phyloP scores from a whole-genome alignment of 1,140 invertebrate genomes.

The Drosophila funebris region DNA sequence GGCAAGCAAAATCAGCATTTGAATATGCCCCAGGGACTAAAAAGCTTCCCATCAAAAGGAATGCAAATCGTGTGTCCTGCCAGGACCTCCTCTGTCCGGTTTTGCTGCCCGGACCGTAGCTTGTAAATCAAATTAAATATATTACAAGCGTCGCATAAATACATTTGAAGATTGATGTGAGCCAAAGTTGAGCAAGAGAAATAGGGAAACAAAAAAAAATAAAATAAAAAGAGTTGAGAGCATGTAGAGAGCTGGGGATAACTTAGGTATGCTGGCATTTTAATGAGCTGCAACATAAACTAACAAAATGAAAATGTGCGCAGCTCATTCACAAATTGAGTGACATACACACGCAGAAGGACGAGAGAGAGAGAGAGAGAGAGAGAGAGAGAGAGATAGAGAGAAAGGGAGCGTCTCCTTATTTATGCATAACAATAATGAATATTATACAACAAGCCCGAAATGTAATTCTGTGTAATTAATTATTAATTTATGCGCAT shows the following conservation, averaged over 20 bases:
- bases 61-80: slow-evolving; percentile 69
- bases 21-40: slow-evolving; percentile 69
- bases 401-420: slow-evolving; percentile 52
- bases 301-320: slow-evolving; percentile 65
- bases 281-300: slow-evolving; percentile 71
- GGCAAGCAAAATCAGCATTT: slow-evolving; percentile 69
- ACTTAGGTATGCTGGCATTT: slow-evolving; percentile 53
- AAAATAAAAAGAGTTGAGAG: slow-evolving; percentile 3
- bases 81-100: slow-evolving; percentile 1
- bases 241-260: background rate
- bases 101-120: slow-evolving; percentile 29
- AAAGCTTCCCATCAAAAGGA: slow-evolving; percentile 61
- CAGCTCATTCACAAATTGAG: slow-evolving; percentile 66
- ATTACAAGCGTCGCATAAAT: slow-evolving; percentile 62
- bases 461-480: slow-evolving; percentile 84
- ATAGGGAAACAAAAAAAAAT: background rate
- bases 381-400: slow-evolving; percentile 10
- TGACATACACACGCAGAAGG: slow-evolving; percentile 11
- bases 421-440: slow-evolving; percentile 84
- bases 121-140: slow-evolving; percentile 81
- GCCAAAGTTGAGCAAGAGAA: background rate
- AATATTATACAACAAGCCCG: slow-evolving; percentile 84
- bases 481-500: slow-evolving; percentile 84
- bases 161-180: slow-evolving; percentile 71
- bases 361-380: background rate